phyloP scores from a whole-genome alignment of 2,888 invertebrate genomes.

The Creontiades dilutus region DNA sequence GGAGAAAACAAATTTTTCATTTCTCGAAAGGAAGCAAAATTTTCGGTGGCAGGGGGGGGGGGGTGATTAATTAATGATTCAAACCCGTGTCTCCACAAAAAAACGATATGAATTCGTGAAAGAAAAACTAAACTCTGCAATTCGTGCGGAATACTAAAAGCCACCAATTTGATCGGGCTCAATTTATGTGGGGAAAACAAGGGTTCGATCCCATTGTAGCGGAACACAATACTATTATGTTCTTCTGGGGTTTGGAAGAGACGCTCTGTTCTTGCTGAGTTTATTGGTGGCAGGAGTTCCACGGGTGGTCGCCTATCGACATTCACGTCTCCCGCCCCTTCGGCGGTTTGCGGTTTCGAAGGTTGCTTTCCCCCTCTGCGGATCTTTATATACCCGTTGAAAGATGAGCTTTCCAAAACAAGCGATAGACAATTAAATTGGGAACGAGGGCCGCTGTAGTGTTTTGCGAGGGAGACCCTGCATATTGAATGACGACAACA shows the following conservation, averaged over 20 bases:
- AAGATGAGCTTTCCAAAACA: not conserved
- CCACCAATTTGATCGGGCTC: not conserved
- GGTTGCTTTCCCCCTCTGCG: conserved; percentile 3
- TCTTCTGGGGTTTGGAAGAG: conserved; percentile 17
- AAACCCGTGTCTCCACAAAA: too few relatives aligned
- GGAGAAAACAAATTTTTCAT: too few relatives aligned
- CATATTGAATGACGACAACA: not conserved
- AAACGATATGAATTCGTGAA: too few relatives aligned
- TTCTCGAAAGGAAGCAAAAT: too few relatives aligned
- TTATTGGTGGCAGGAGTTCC: conserved; percentile 32
- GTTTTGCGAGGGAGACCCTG: not conserved
- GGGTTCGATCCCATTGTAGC: not conserved
- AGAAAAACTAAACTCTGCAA: too few relatives aligned
- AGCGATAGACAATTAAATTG: not conserved
- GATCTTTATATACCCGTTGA: not conserved
- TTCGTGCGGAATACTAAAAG: not conserved
- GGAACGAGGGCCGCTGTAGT: not conserved
- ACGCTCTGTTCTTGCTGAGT: not conserved
- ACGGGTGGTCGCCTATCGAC: conserved; percentile 34
- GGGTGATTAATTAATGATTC: too few relatives aligned
- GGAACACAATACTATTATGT: conserved; percentile 24
- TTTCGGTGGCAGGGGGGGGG: too few relatives aligned
- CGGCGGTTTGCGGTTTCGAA: not conserved
- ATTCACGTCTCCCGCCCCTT: conserved; percentile 1
- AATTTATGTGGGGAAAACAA: conserved; percentile 19